Base-by-base conservation (phyloP, 2,797 vertebrate species). In the Myotis findleyi region DNA sequence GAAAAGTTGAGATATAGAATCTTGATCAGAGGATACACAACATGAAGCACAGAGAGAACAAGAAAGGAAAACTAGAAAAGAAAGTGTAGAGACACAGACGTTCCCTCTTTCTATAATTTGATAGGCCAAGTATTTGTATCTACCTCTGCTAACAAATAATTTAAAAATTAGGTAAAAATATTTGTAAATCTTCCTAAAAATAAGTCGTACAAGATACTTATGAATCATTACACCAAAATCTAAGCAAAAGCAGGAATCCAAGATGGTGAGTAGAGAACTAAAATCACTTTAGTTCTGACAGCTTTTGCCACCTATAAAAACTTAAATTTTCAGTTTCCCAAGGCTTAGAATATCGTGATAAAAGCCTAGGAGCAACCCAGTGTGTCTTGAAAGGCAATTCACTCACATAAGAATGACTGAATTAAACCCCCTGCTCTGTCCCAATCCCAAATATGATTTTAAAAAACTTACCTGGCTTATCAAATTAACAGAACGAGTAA, bases 101-200 rank as follows among this genome's bases (percentile, higher is more conserved):
- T 86, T 82, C 71, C 38, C 23, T 69, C 41, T 69, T 53, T 91
- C 16, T 76, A 2, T 83, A 79, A 69, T 25, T 88, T 88, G 17
- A 79, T 47, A 80, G 10, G 7, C 4, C 30, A 49, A 1, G 9
- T 87, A 55, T 71, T 77, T 72, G 5, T n/a, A 44, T 87, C 71
- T 75, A 83, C 17, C 1, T 95, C 13, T 47, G 36, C 25, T 53
- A 44, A 91, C 4, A 75, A 68, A 83, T 66, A 51, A 41, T 38
- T 59, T 11, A 69, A 75, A 73, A 49, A 25, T 79, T 3, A 81
- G 10, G 30, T 87, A 47, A 81, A 76, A 80, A 64, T 55, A 51
- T 76, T 85, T 85, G 79, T 59, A 53, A 62, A 69, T 93, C 83
- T 80, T 77, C 57, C 23, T 33, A 91, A 75, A 75, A 81, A 75